Evolutionary conservation across 2,797 vertebrate species (phyloP).

Genomic region (Mustela erminea): DNA sequence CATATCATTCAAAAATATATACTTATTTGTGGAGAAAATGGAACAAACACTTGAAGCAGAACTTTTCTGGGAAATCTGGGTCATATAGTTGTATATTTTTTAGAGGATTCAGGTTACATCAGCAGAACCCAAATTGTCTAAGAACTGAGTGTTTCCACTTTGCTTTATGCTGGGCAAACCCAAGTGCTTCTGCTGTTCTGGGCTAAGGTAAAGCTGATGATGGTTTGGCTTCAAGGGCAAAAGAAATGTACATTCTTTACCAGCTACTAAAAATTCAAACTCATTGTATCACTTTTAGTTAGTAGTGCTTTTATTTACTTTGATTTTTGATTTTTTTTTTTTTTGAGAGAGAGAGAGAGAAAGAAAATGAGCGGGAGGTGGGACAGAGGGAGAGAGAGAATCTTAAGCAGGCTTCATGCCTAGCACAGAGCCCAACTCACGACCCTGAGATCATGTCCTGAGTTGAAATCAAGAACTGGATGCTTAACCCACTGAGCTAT

Average conservation of each 20-base stretch:
- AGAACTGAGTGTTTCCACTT: background rate
- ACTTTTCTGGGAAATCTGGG: slow-evolving; percentile 59
- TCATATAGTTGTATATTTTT: background rate
- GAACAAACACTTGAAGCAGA: slow-evolving; percentile 33
- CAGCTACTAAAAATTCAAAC: background rate
- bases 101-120: background rate
- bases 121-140: background rate
- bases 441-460: background rate
- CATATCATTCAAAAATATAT: background rate
- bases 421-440: background rate
- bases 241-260: background rate
- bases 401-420: background rate
- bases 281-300: background rate
- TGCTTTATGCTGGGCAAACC: background rate
- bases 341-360: background rate
- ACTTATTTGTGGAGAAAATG: slow-evolving; percentile 35
- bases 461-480: background rate
- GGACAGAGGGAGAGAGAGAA: background rate
- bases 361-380: background rate
- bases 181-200: background rate
- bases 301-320: background rate
- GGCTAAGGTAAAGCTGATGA: background rate
- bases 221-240: background rate
- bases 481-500: background rate
- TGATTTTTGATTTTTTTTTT: background rate